Conservation (phyloP, 2,113 vertebrate genomes). For the Calidris pugnax region DNA sequence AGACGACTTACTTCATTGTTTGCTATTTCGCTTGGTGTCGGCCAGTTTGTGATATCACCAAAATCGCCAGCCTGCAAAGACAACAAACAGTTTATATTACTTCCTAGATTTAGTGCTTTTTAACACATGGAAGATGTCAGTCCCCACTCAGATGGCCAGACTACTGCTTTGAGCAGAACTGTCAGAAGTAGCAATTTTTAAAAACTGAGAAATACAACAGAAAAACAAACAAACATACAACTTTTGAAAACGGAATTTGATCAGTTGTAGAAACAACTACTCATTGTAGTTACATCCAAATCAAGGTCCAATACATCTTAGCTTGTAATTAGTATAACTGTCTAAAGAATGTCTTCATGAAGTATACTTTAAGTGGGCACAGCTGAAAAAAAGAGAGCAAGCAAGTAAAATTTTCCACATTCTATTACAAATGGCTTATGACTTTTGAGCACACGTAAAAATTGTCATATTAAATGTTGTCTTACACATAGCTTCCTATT, state of each 20-base stretch:
- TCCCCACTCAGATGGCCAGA: background rate
- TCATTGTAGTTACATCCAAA: background rate
- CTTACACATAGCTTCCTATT: background rate
- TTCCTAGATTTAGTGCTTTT: background rate
- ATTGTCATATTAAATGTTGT: background rate
- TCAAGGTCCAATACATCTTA: background rate
- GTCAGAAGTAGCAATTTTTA: background rate
- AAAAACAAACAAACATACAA: background rate
- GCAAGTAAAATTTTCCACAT: background rate
- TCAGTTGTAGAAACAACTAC: background rate
- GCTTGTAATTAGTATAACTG: background rate
- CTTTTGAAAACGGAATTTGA: background rate
- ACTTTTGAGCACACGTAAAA: background rate
- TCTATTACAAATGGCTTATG: background rate
- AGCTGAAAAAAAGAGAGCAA: background rate
- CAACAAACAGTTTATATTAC: background rate
- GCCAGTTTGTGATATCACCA: constrained; percentile 93
- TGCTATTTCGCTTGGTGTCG: constrained; percentile 92
- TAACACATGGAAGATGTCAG: background rate
- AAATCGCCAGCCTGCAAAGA: constrained; percentile 86
- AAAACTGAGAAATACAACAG: background rate
- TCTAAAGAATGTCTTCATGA: background rate
- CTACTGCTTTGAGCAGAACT: background rate
- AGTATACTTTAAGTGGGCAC: background rate
- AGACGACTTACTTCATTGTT: constrained; percentile 83